Evolutionary conservation across 2,797 vertebrate species (phyloP), one percentile per base, ranked within the genome.

Genomic region (Anguilla marmorata): DNA sequence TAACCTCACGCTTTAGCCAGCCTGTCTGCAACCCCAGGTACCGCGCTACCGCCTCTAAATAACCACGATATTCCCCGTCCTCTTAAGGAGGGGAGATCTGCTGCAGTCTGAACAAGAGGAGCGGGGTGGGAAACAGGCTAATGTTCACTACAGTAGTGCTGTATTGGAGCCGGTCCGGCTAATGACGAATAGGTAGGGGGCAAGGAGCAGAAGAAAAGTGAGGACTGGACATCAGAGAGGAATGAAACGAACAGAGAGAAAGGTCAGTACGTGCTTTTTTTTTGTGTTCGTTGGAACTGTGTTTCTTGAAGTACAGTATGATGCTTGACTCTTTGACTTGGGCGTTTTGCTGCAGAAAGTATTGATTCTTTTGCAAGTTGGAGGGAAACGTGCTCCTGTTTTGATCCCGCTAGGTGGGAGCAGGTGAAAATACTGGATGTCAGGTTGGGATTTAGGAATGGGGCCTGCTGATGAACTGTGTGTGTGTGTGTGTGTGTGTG

Each of bases 1-100:
- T 95, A 96, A 95, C 95, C 95, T 96, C 91, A 91, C 95, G 95
- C 94, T 96, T 95, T 96, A 96, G 96, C 95, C 96, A 95, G 95
- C 94, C 89, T 93, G 93, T 94, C 94, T 95, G 95, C 94, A 93
- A 96, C 94, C 95, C 92, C 95, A 97, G 96, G 96, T 96, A 96
- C 92, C 92, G 93, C 82, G 91, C 91, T 93, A 92, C 91, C 93
- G 95, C 95, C 96, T 95, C 95, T 96, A 95, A 95, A 96, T 96
- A 96, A 95, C 95, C 95, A 96, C 94, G 94, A 93, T 94, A 94
- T 94, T 95, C 93, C 95, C 93, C 91, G 94, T 94, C 95, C 96
- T 95, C 96, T 95, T 95, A 94, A 95, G 95, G 96, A 95, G 94
- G 95, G 93, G 95, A 95, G 94, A 94, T 95, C 93, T 93, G 94